Conservation (phyloP, 1,140 invertebrate genomes). For the Eurosta solidaginis region DNA sequence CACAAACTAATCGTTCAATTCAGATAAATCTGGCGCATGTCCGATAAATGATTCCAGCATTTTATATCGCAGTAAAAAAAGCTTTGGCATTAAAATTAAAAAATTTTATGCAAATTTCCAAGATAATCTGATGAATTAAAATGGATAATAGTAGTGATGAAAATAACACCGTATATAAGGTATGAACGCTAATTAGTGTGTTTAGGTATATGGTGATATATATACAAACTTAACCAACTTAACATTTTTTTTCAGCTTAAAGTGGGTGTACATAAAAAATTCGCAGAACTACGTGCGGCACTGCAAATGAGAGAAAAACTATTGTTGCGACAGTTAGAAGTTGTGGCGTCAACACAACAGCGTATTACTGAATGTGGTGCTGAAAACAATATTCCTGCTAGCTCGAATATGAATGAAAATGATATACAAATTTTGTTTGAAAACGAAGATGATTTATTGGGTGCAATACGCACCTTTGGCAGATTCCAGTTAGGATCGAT, state of each 20-base stretch:
- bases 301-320: constrained; percentile 62
- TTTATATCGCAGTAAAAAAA: no score
- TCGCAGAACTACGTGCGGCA: constrained; percentile 59
- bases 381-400: background rate
- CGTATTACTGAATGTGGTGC: background rate
- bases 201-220: background rate
- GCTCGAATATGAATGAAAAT: constrained; percentile 20
- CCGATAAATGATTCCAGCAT: no score
- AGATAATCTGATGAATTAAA: background rate
- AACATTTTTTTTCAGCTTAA: constrained; percentile 59
- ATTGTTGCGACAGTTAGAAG: constrained; percentile 64
- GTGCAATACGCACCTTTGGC: constrained; percentile 61
- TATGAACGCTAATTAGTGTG: background rate
- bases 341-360: constrained; percentile 59
- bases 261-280: constrained; percentile 60
- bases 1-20: background rate
- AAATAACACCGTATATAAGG: background rate
- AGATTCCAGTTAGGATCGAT: constrained; percentile 59
- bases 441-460: constrained; percentile 55
- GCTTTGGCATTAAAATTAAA: background rate
- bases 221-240: background rate
- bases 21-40: no score
- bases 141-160: background rate
- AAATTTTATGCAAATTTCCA: no score
- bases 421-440: constrained; percentile 56